Base-by-base conservation (phyloP, 2,888 invertebrate species). In the Phyto melanocephala region DNA sequence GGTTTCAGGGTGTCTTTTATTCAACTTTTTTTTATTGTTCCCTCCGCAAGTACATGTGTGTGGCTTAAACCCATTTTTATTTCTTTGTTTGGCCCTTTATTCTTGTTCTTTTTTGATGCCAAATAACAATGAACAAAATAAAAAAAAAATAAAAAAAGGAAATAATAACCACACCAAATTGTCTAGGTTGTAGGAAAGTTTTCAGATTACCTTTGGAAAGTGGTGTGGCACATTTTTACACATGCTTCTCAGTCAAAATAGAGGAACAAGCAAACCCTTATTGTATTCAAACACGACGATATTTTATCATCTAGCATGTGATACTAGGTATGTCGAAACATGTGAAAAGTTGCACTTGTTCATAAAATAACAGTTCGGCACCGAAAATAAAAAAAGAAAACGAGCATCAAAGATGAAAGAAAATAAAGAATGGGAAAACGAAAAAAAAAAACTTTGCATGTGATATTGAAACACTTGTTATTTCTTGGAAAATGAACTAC, bases 291-390 rank as follows among this genome's bases (percentile, higher is more conserved):
- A 15, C 24, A 42, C 20, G 50, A 52, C 22, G 33, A 54, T 75
- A 65, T 71, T 58, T 75, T 79, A 82, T 71, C 65, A 70, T 75
- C 70, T 75, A 78, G 52, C 75, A 74, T 74, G n/a, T 65, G 65
- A 40, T 42, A 15, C 13, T 24, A 42, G 40, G 68, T 56, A 54
- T 62, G 77, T 76, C 54, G 63, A 35, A 50, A 58, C 50, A 52
- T 71, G 56, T 62, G 60, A 81, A 62, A 68, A 68, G 72, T 52
- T 68, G 47, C 28, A 74, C 54, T 47, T 63, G 54, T 42, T 70
- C 62, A 70, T 37, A 70, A 70, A 45, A 70, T 42, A 62, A 22
- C 22, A 68, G 35, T 11, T 37, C 20, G 11, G 37, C 22, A 54
- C 28, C 33, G 35, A 2, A 76, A 28, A 28, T 5, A 28, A 28